phyloP scores from a whole-genome alignment of 2,113 vertebrate genomes.

The Noctilio leporinus region DNA sequence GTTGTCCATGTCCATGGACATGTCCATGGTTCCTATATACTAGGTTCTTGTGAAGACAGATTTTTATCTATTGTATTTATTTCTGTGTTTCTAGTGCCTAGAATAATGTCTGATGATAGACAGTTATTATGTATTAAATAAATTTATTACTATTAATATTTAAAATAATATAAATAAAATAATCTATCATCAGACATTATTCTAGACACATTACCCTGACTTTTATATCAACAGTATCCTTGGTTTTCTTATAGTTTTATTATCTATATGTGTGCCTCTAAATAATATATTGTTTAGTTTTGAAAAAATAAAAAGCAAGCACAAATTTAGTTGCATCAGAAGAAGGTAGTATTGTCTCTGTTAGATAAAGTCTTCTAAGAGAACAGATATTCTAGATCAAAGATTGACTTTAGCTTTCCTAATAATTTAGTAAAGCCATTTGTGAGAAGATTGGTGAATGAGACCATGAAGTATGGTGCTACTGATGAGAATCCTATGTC shows the following conservation, averaged over 20 bases:
- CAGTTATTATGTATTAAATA: not conserved
- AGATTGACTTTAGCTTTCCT: not conserved
- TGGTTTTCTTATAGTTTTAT: not conserved
- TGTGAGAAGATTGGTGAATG: not conserved
- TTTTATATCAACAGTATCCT: not conserved
- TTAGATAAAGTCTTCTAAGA: not conserved
- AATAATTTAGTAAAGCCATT: not conserved
- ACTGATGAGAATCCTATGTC: not conserved
- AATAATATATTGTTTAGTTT: not conserved
- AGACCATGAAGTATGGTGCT: not conserved
- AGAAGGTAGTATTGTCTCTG: not conserved
- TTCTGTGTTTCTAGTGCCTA: not conserved
- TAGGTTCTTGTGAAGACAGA: too few relatives aligned
- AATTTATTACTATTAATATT: not conserved
- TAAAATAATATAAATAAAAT: slow-evolving; percentile 26
- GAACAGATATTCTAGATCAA: not conserved
- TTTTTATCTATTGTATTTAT: not conserved
- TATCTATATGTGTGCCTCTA: not conserved
- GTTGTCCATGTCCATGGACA: too few relatives aligned
- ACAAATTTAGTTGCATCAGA: not conserved
- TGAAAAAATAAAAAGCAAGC: not conserved
- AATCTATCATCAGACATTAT: too few relatives aligned
- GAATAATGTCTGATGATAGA: not conserved
- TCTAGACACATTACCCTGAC: not conserved
- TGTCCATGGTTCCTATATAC: too few relatives aligned